phyloP scores from a whole-genome alignment of 2,888 invertebrate species.

The Shargacucullia verbasci region DNA sequence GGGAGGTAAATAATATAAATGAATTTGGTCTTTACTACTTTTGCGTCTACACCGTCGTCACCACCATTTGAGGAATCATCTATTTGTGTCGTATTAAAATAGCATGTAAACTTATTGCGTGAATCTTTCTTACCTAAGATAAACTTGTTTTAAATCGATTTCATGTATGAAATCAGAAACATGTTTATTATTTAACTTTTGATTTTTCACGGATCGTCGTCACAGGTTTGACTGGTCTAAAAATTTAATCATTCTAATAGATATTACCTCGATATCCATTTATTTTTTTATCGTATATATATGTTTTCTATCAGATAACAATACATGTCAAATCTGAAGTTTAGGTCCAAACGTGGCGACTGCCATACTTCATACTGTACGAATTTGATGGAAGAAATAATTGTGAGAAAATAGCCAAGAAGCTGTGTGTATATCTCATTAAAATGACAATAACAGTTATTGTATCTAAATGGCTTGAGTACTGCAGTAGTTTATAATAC shows the following conservation, averaged over 20 bases:
- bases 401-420: slow-evolving; percentile 21
- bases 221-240: slow-evolving; percentile 16
- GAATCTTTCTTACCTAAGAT: not conserved
- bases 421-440: slow-evolving; percentile 18
- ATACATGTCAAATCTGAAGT: too few species aligned
- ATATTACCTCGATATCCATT: too few species aligned
- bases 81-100: too few species aligned
- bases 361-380: too few species aligned
- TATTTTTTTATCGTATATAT: too few species aligned
- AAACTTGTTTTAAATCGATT: slow-evolving; percentile 31
- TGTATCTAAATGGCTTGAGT: slow-evolving; percentile 24
- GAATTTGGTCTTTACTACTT: too few species aligned
- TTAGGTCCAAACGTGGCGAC: too few species aligned
- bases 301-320: too few species aligned
- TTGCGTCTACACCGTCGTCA: too few species aligned
- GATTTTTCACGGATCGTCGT: slow-evolving; percentile 18
- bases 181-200: slow-evolving; percentile 40
- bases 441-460: slow-evolving; percentile 30
- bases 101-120: slow-evolving; percentile 1
- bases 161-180: slow-evolving; percentile 15
- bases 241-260: too few species aligned
- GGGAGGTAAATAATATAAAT: too few species aligned
- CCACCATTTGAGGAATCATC: too few species aligned
- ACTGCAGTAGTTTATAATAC: slow-evolving; percentile 10
- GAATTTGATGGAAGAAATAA: not conserved